Evolutionary conservation across 2,797 vertebrate genomes (phyloP), one percentile per base, ranked within the genome.

Genomic region (Kryptopterus vitreolus): DNA sequence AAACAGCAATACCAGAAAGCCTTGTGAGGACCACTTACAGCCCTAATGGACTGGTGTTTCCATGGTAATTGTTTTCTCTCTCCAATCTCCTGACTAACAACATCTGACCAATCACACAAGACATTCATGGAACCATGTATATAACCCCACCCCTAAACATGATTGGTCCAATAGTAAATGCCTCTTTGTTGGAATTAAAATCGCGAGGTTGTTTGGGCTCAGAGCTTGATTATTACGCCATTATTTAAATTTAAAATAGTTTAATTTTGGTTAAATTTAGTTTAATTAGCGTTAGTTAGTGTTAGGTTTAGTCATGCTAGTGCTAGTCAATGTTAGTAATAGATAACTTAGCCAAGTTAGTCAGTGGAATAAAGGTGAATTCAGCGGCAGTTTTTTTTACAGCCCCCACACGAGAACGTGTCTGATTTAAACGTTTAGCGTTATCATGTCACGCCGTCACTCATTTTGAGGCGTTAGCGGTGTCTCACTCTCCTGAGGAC

Each of bases 391-490:
- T 15, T 53, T 55, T 72, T 55, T 72, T 72, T 55, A 72, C 50
- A 53, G 9, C 29, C 4, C 6, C 48, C n/a, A 69, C 15, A 20
- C 3, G 7, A 15, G 12, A 33, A 55, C 2, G 11, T 55, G 22
- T 43, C 12, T 73, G n/a, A 35, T 72, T 22, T 24, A 8, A 69
- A 48, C 29, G 4, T 20, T 68, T 26, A 69, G 48, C 24, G 0
- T 18, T 9, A 48, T 24, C 24, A 68, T 18, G 16, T 29, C 13
- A 1, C n/a, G 8, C 18, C n/a, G 1, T 15, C 20, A 72, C 29
- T 91, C 92, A 70, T 92, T 88, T 77, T 91, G 85, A 53, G 89
- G 84, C 20, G 85, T 81, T 62, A 88, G 43, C 1, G 88, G 85
- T 43, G 86, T 77, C 4, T 80, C 87, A 12, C 85, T 89, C 52